Evolutionary conservation across 2,888 invertebrate species (phyloP), one percentile per base, ranked within the genome.

Genomic region (Drosophila macrothrix): DNA sequence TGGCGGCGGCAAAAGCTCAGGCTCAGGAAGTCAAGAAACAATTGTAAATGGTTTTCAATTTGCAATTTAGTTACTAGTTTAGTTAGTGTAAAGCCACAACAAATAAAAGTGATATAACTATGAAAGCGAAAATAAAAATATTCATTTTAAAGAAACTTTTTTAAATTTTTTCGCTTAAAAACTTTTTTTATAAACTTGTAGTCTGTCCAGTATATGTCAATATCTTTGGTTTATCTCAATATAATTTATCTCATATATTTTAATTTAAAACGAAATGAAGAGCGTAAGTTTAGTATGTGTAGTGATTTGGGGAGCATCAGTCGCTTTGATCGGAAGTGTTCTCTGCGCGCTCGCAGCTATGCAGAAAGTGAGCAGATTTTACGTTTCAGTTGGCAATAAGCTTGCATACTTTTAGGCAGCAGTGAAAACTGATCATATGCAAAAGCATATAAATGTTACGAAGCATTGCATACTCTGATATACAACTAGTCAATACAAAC

Each of bases 21-120:
- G 49, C 64, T 7, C 52, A 49, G 1, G 71, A 82, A 7, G 54
- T 31, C 28, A 90, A 88, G 43, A 88, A 88, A 59, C 60, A 62
- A 7, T 53, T 86, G 65, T 87, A 64, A 71, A 49, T 12, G 6
- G 6, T 33, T 28, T 10, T 41, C 4, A 22, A 53, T 49, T 9
- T 46, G 39, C 14, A 33, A 43, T 60, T 28, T 66, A 67, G 41
- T 53, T 41, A 1, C 29, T 39, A 61, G 16, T 41, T 54, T 1
- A 61, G 61, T 62, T 33, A 35, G 22, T 54, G 54, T 60, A 43
- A n/a, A 67, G 59, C 50, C 37, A 59, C 64, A 66, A 49, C 9
- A 63, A 71, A 74, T 39, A 66, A 62, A 67, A 71, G 67, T 83
- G 76, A 85, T 85, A 85, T 79, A 69, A 67, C 72, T 68, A 73